phyloP scores from a whole-genome alignment of 2,113 vertebrate species.

The Pseudois nayaur region DNA sequence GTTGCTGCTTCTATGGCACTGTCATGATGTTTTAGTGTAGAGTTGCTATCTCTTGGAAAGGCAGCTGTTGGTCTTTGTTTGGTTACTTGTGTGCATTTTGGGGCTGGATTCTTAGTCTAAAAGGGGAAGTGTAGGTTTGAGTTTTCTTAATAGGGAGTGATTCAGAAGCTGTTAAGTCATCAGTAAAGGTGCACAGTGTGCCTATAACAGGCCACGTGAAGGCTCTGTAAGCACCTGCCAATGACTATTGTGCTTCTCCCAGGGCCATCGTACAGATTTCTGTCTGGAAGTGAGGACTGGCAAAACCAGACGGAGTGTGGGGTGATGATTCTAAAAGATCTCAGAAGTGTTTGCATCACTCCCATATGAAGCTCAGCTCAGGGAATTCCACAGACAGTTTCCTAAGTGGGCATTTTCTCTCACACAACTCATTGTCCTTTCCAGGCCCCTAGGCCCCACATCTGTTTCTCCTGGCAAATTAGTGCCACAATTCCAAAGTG shows the following conservation, averaged over 20 bases:
- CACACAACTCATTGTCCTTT: neutral
- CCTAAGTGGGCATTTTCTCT: conserved; percentile 51
- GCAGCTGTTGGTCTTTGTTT: neutral
- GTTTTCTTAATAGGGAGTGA: conserved; percentile 53
- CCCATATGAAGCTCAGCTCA: neutral
- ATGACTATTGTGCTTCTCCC: neutral
- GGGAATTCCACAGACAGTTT: neutral
- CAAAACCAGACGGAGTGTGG: neutral
- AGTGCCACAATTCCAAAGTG: conserved; percentile 55
- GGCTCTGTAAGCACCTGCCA: neutral
- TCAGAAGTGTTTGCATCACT: neutral
- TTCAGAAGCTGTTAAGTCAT: conserved; percentile 34
- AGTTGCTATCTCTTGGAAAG: neutral
- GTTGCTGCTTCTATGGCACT: neutral
- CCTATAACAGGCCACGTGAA: neutral
- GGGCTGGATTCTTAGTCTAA: neutral
- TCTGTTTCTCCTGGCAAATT: conserved; percentile 11
- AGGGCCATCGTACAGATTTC: neutral
- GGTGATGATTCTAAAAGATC: neutral
- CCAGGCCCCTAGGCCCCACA: neutral
- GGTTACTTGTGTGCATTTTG: neutral
- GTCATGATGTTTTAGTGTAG: neutral
- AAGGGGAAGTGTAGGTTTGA: conserved; percentile 26
- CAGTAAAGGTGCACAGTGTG: conserved; percentile 4
- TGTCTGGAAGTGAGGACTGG: neutral